Evolutionary conservation across 2,888 invertebrate genomes (phyloP), one percentile per base, ranked within the genome.

Genomic region (Sussaba pulchella): DNA sequence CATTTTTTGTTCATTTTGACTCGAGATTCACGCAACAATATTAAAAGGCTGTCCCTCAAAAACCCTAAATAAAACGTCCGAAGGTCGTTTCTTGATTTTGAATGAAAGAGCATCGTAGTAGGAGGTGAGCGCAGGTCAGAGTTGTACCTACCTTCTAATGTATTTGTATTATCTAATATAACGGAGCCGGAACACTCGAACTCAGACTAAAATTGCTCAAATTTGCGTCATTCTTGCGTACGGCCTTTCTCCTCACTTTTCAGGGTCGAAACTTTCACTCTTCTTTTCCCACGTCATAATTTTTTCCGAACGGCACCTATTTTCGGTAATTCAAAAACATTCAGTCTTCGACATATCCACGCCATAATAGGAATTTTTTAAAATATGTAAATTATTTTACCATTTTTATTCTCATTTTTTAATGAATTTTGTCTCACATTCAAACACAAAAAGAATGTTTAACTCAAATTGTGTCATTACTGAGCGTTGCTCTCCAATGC

Each of bases 191-290:
- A 31, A 57, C 64, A 57, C 31, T 47, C 43, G 57, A 63, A 10
- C 47, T 64, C 70, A 77, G 64, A 70, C 64, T 64, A 24, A 52
- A 77, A 45, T 50, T 52, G 6, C 31, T 24, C 36, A 70, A 41
- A 54, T 63, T 70, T 61, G 10, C n/a, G 36, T 54, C n/a, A 17
- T 57, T 1, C 17, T 45, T 21, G 31, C 31, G 14, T 6, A 47
- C 45, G 54, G 14, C 52, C 21, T 17, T 43, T 45, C 54, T 10
- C 9, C 67, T 26, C 26, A 9, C 50, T 52, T 39, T 50, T n/a
- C 54, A 36, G 41, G 45, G 70, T 77, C 64, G 61, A 67, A 31
- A 77, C 54, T 77, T 70, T 77, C 77, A 57, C 50, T 10, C 50
- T 57, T n/a, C 14, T 36, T 71, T 45, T 39, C 26, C 52, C 6